These are phyloP conservation scores for Pygmarrhopalites habei DNA, from an alignment of 1,140 invertebrate species.

Conservation along the genomic window DNA sequence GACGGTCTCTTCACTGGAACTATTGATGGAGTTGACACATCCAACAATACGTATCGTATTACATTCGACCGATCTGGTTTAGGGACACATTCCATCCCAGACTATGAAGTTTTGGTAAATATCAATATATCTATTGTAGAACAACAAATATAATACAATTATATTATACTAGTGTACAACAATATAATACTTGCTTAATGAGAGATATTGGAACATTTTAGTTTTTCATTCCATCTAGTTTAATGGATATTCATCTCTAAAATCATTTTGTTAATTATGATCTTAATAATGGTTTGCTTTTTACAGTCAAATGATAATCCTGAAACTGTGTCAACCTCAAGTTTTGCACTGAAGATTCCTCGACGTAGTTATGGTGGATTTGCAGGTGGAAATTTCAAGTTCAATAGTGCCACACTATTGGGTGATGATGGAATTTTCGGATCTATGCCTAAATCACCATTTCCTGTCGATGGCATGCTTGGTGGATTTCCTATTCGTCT, in stretches of 20 bases:
- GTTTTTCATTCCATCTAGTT: too few species aligned
- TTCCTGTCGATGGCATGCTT: conserved; percentile 50
- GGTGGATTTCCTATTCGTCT: conserved; percentile 79
- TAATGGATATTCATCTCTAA: too few species aligned
- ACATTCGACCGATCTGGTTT: conserved; percentile 89
- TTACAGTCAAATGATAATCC: conserved; percentile 73
- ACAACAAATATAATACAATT: neutral
- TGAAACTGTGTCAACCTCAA: conserved; percentile 80
- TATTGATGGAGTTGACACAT: conserved; percentile 94
- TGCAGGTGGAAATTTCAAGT: conserved; percentile 23
- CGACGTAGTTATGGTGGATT: conserved; percentile 48
- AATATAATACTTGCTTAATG: neutral
- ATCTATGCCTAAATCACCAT: conserved; percentile 44
- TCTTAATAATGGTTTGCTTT: too few species aligned
- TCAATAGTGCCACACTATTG: conserved; percentile 37
- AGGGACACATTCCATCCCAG: conserved; percentile 91
- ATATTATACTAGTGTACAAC: neutral
- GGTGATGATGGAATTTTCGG: conserved; percentile 45
- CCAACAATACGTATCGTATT: conserved; percentile 94
- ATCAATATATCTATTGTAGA: neutral
- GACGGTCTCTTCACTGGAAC: conserved; percentile 94
- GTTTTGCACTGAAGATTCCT: conserved; percentile 73
- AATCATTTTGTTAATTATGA: too few species aligned
- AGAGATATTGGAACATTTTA: too few species aligned
- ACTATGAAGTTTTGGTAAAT: conserved; percentile 85